Evolutionary conservation across 2,888 invertebrate genomes (phyloP), one percentile per base, ranked within the genome.

Genomic region (Nymphalis urticae): DNA sequence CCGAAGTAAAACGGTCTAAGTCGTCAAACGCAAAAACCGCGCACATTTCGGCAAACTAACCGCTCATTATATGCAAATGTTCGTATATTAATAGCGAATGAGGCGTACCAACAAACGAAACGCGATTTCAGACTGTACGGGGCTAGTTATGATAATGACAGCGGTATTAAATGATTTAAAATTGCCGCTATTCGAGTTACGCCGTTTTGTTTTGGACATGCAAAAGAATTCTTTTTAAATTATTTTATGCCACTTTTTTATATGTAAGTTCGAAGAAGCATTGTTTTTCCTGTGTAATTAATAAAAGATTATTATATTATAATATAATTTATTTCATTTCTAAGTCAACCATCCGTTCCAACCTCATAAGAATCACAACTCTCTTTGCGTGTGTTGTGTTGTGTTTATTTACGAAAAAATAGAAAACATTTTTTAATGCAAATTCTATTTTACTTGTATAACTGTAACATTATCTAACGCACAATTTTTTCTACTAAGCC

Each of bases 11-110:
- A 58, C 70, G 62, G 64, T 63, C 63, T 70, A 70, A 69, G 66
- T 72, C 70, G 66, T 75, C 68, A 75, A 73, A 75, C 67, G 72
- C 71, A 76, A 76, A 76, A 76, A 77, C 76, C 73, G 73, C 70
- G 66, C 63, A 70, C 67, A 74, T 76, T 77, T 75, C 70, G 75
- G 73, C 68, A 58, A 73, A 70, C 71, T 68, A 74, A 76, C 74
- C 73, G 70, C 74, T 76, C 74, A 77, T 79, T 79, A 79, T 70
- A 79, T 79, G 79, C 76, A 79, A 79, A 79, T 78, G 71, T 69
- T 62, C 56, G 51, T 67, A 68, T 73, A 71, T 74, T 75, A 74
- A 75, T 71, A 75, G 72, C 73, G 70, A 72, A 67, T 61, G 67
- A 67, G 72, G 74, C 70, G 72, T 72, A 66, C 50, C 65, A 69